phyloP scores from a whole-genome alignment of 2,888 invertebrate genomes.

The Cotesia congregata region DNA sequence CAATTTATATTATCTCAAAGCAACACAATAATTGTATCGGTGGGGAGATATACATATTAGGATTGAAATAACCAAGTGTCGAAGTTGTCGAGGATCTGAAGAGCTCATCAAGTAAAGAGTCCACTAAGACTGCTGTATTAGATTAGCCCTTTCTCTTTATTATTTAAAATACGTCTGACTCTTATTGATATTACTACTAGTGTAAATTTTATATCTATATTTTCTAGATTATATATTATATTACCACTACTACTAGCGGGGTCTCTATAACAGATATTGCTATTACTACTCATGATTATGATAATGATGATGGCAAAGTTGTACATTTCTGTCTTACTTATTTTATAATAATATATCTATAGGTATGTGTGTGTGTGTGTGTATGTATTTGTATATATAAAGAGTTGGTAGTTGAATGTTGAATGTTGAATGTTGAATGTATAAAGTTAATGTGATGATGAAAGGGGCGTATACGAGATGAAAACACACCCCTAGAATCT shows the following conservation, averaged over 20 bases:
- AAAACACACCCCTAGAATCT: constrained; percentile 44
- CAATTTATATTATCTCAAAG: constrained; percentile 14
- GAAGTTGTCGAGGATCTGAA: no score
- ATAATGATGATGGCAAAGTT: neutral
- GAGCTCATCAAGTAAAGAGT: no score
- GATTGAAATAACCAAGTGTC: no score
- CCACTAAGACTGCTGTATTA: no score
- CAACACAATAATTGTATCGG: no score
- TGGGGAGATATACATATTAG: no score
- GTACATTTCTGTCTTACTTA: constrained; percentile 5
- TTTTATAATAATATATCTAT: neutral
- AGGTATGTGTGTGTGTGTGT: neutral
- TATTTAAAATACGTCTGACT: constrained; percentile 29
- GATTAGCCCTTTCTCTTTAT: constrained; percentile 13
- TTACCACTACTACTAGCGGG: neutral
- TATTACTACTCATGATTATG: neutral
- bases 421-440: no score
- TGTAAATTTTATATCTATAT: no score
- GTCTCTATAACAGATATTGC: neutral
- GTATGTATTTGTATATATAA: neutral
- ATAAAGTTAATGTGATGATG: neutral
- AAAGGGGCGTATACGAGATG: constrained; percentile 44
- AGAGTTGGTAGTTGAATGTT: neutral
- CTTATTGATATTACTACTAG: neutral
- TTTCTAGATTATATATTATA: no score